Evolutionary conservation across 1,140 invertebrate genomes (phyloP).

Genomic region (Patella vulgata): DNA sequence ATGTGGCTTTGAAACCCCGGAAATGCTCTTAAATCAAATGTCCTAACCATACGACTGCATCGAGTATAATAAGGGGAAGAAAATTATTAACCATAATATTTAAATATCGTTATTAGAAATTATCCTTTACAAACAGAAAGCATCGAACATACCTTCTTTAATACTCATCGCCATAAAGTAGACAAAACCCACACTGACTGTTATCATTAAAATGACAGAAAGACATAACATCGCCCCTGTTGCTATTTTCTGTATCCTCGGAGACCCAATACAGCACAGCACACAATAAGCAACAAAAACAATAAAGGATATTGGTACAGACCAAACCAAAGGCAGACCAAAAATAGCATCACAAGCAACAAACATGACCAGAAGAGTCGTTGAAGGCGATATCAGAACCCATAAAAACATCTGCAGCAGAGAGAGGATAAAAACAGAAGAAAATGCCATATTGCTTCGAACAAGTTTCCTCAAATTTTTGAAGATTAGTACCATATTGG

Average conservation of each 20-base stretch:
- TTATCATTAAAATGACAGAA: conserved; percentile 22
- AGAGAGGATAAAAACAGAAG: conserved; percentile 68
- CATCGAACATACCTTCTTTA: conserved; percentile 23
- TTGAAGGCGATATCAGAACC: conserved; percentile 36
- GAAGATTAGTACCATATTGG: conserved; percentile 73
- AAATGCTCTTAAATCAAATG: too few relatives aligned
- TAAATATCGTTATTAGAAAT: too few relatives aligned
- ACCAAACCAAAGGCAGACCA: conserved; percentile 16
- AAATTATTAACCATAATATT: too few relatives aligned
- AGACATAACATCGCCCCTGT: conserved; percentile 21
- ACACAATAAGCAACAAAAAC: conserved; percentile 26
- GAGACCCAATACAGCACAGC: conserved; percentile 22
- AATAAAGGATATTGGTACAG: conserved; percentile 15
- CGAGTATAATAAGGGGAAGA: too few relatives aligned
- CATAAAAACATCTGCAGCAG: conserved; percentile 39
- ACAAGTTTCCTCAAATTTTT: conserved; percentile 68
- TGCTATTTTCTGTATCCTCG: conserved; percentile 26
- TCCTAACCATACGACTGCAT: too few relatives aligned
- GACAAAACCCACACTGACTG: conserved; percentile 28
- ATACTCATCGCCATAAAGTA: conserved; percentile 25
- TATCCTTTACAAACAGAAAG: too few relatives aligned
- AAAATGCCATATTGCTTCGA: conserved; percentile 71
- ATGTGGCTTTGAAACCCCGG: too few relatives aligned
- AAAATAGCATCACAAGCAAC: conserved; percentile 29
- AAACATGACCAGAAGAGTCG: conserved; percentile 29